Evolutionary conservation across 1,140 invertebrate genomes (phyloP).

Genomic region (Proales similis): DNA sequence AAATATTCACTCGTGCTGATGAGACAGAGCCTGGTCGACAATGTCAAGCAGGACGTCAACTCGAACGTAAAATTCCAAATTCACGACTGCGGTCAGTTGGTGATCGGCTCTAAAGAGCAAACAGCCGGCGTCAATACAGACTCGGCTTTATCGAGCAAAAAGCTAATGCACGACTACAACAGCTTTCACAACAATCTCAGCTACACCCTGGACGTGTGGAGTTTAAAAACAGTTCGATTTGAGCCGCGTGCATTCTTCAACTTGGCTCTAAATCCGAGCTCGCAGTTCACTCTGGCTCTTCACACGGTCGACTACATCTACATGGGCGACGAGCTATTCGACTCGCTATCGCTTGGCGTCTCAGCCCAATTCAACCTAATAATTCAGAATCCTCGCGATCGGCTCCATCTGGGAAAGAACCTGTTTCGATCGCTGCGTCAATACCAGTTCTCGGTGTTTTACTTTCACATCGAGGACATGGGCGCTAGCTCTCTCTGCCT

Average conservation of each 20-base stretch:
- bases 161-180: too few relatives aligned
- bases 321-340: constrained; percentile 7
- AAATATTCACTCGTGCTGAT: too few relatives aligned
- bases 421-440: constrained; percentile 17
- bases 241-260: constrained; percentile 11
- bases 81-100: too few relatives aligned
- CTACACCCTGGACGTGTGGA: constrained; percentile 19
- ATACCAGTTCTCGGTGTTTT: constrained; percentile 33
- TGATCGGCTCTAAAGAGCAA: too few relatives aligned
- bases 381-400: not conserved
- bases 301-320: constrained; percentile 16
- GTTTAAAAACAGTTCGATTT: constrained; percentile 13
- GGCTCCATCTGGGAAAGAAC: constrained; percentile 9
- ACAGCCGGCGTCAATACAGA: too few relatives aligned
- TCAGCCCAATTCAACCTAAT: constrained; percentile 33
- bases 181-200: constrained; percentile 33
- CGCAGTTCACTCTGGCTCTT: constrained; percentile 18
- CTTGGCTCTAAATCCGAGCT: constrained; percentile 17
- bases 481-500: not conserved
- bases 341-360: constrained; percentile 26
- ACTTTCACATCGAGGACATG: constrained; percentile 29
- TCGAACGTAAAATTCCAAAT: too few relatives aligned
- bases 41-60: too few relatives aligned
- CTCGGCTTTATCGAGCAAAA: too few relatives aligned
- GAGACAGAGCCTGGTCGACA: too few relatives aligned